Conservation (phyloP, 2,888 invertebrate genomes). For the Diarsia dahlii region DNA sequence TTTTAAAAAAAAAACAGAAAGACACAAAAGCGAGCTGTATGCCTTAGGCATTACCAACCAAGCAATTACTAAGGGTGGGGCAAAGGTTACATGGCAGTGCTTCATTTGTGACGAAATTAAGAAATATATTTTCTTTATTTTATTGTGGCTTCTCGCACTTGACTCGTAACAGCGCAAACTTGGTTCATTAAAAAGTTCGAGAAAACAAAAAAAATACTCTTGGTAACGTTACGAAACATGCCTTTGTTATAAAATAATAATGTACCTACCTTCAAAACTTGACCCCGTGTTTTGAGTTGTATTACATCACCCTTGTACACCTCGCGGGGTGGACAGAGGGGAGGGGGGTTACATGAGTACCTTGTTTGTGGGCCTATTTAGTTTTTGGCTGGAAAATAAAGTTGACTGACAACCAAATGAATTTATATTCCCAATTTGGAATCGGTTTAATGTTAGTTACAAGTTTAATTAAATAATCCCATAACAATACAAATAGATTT, state of each 20-base stretch:
- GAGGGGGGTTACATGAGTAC: not conserved
- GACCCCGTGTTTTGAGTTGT: not conserved
- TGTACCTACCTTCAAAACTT: not conserved
- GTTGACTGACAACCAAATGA: constrained; percentile 12
- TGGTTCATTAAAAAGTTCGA: constrained; percentile 2
- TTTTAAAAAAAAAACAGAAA: not conserved
- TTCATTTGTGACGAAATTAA: not conserved
- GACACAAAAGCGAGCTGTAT: not conserved
- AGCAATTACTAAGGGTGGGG: not conserved
- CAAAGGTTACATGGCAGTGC: not conserved
- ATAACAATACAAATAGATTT: not conserved
- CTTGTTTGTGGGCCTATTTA: not conserved
- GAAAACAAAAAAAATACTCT: not conserved
- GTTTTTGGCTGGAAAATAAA: not conserved
- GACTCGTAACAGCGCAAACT: not conserved
- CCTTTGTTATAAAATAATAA: not conserved
- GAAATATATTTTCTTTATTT: not conserved
- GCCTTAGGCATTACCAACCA: not conserved
- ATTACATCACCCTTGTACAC: not conserved
- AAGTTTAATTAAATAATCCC: not conserved
- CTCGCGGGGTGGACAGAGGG: not conserved
- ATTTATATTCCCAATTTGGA: not conserved
- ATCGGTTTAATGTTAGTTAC: not conserved
- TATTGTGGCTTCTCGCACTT: not conserved
- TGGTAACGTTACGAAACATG: not conserved